Evolutionary conservation across 1,140 invertebrate species (phyloP).

Genomic region (Schlechtendalia chinensis): DNA sequence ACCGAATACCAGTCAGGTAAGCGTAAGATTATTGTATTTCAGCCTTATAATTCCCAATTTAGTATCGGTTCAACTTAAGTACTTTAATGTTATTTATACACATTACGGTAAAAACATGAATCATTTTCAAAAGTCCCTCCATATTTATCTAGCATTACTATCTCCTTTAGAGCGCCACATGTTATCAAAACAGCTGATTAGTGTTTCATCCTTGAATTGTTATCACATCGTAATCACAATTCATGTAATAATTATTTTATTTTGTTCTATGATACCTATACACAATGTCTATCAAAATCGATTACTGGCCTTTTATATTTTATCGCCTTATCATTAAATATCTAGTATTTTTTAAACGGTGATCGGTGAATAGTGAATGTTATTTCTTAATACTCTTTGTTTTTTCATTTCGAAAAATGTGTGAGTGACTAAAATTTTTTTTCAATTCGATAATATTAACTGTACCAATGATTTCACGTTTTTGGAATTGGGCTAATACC

Average conservation of each 20-base stretch:
- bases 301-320: neutral
- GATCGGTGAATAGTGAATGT: neutral
- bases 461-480: conserved; percentile 34
- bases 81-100: too few species aligned
- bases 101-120: too few species aligned
- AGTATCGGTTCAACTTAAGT: neutral
- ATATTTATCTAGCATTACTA: neutral
- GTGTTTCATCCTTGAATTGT: conserved; percentile 25
- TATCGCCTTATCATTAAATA: conserved; percentile 5
- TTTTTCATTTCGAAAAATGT: neutral
- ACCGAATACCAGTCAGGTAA: conserved; percentile 22
- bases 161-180: neutral
- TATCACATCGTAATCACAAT: conserved; percentile 36
- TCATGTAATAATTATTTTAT: conserved; percentile 14
- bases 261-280: too few species aligned
- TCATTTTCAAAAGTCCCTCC: neutral
- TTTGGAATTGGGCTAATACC: conserved; percentile 46
- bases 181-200: conserved; percentile 24
- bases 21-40: neutral
- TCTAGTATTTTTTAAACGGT: neutral
- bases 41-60: neutral
- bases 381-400: neutral
- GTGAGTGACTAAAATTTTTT: neutral
- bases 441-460: neutral
- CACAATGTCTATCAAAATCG: conserved; percentile 15